Base-by-base conservation (phyloP, 2,888 invertebrate genomes). In the Eurois occulta region DNA sequence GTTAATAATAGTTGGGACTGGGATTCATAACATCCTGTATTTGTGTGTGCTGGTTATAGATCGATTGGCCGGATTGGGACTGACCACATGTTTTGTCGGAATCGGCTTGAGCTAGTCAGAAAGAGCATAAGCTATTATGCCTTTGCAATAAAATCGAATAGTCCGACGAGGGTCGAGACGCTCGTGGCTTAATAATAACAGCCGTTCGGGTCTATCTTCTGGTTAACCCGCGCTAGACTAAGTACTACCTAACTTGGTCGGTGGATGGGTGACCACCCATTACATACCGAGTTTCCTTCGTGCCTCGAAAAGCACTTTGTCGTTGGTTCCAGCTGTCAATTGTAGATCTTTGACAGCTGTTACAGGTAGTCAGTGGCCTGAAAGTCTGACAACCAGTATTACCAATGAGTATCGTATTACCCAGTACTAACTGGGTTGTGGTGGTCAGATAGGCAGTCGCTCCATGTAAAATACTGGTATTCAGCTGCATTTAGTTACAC, bases 1-100 rank as follows among this genome's bases (percentile, higher is more conserved):
- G 66, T 85, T 81, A 85, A 81, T 81, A 81, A 60, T 81, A 66
- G 81, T 60, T 58, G 24, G 16, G 5, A 6, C 21, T 62, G 62
- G 7, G 5, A 69, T 60, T 69, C 6, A 74, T 55, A 71, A 72
- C 72, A 71, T 85, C 66, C 80, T 71, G 82, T 48, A 48, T 69
- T 82, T 71, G 66, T 84, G 28, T 60, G 38, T n/a, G n/a, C 65
- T 58, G 46, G 8, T 66, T 75, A 41, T 28, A 35, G 2, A 35
- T 60, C 11, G 2, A 32, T 8, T 38, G 24, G 24, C 18, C 32
- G 38, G 11, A 58, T 58, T 41, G n/a, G 21, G 4, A 62, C 60
- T 60, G 60, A 60, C 32, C 32, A 21, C 21, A 35, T n/a, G n/a
- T 16, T 5, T 48, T 24, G 13, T 55, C 13, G n/a, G n/a, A 55